Evolutionary conservation across 2,888 invertebrate species (phyloP).

Genomic region (Gnatocerus cornutus): DNA sequence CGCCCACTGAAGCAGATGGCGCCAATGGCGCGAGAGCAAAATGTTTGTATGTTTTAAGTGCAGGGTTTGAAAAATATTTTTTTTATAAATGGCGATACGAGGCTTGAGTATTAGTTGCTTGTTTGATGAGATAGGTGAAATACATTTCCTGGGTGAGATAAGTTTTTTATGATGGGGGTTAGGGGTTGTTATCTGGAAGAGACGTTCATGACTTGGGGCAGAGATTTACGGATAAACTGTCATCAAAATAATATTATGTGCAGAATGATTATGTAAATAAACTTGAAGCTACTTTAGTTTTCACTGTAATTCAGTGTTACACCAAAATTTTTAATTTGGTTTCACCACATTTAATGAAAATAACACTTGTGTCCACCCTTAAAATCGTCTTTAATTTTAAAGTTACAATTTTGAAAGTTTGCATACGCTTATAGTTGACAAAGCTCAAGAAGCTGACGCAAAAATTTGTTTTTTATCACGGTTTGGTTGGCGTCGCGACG

Average conservation of each 20-base stretch:
- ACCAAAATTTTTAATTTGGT: no score
- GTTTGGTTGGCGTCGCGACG: no score
- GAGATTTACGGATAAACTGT: slow-evolving; percentile 20
- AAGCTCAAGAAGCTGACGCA: no score
- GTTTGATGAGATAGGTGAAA: slow-evolving; percentile 7
- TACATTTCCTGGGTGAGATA: slow-evolving; percentile 19
- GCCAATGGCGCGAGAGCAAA: neutral
- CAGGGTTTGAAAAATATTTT: slow-evolving; percentile 6
- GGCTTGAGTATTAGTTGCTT: neutral
- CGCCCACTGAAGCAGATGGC: slow-evolving; percentile 32
- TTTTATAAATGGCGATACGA: neutral
- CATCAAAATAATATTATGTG: slow-evolving; percentile 3
- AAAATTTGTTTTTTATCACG: no score
- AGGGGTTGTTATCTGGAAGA: slow-evolving; percentile 23
- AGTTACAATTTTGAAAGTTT: no score
- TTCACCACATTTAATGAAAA: no score
- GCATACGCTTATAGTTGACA: no score
- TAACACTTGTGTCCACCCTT: no score
- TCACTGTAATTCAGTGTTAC: no score
- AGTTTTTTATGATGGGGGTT: slow-evolving; percentile 20
- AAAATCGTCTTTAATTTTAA: no score
- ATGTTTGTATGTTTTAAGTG: neutral
- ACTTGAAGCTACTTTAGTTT: no score
- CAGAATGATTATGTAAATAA: neutral
- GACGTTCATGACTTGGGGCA: slow-evolving; percentile 25